A percentile compares a stretch with the other conserved stretches of the same genome.
Evolutionary conservation across 1,140 invertebrate genomes (phyloP).

Genomic region (Akabosia matsudoensis): DNA sequence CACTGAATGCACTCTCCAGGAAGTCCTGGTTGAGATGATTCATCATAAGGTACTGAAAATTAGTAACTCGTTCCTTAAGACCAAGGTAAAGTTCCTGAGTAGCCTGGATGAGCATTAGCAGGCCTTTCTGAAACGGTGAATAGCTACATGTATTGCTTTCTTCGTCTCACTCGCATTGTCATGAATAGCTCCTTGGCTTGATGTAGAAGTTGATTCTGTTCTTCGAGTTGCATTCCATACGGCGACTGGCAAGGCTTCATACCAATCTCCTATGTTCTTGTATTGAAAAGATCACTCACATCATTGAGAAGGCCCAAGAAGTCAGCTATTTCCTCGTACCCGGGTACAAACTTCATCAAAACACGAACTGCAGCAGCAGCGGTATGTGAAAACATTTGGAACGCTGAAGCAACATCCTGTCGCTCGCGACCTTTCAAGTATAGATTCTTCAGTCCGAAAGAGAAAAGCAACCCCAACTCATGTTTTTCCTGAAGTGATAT

Average conservation of each 20-base stretch:
- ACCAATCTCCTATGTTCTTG: slow-evolving; percentile 3
- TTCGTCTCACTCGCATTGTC: neutral
- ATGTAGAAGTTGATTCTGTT: slow-evolving; percentile 35
- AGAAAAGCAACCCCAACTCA: neutral
- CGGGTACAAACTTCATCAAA: neutral
- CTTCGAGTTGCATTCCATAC: slow-evolving; percentile 26
- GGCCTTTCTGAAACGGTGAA: no score
- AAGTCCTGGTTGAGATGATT: neutral
- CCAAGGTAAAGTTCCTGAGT: no score
- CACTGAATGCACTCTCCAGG: neutral
- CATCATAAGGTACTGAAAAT: neutral
- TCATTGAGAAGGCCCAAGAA: slow-evolving; percentile 41
- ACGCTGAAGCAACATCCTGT: neutral
- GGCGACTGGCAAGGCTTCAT: slow-evolving; percentile 27
- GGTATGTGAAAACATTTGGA: slow-evolving; percentile 20
- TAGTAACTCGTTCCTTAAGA: slow-evolving; percentile 27
- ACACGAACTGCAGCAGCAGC: neutral
- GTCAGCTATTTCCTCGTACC: neutral
- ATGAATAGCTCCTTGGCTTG: slow-evolving; percentile 18
- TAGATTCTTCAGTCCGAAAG: neutral
- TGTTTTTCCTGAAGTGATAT: slow-evolving; percentile 26
- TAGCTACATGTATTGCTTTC: no score
- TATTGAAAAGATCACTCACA: slow-evolving; percentile 39
- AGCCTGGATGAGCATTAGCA: no score
- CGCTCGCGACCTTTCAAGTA: neutral